Evolutionary conservation across 2,888 invertebrate genomes (phyloP), one percentile per base, ranked within the genome.

Genomic region (Megastigmus dorsalis): DNA sequence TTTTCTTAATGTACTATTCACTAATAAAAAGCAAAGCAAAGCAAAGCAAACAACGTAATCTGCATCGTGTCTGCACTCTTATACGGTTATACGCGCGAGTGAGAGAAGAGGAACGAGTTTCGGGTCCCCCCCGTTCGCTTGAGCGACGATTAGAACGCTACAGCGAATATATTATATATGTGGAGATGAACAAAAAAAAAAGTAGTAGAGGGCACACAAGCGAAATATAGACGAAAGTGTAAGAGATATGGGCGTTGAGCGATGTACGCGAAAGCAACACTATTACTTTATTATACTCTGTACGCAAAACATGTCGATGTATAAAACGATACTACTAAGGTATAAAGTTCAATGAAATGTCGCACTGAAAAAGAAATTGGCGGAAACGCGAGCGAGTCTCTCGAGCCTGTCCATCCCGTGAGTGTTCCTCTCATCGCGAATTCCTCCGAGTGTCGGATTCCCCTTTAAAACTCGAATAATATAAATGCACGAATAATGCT

Each of bases 231-330:
- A 7, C 15, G 15, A 38, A 18, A 38, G 41, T 36, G 43, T 23
- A 28, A 30, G 41, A 38, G 10, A 26, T 15, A 33, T n/a, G 60
- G 15, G 63, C 55, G 36, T 41, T 30, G 55, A 28, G 48, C 23
- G 36, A 45, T n/a, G 2, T n/a, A 9, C 72, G 43, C 59, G 38
- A 62, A n/a, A 36, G 50, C 57, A 67, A 76, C n/a, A 71, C 77
- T 75, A 67, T 74, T 68, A 74, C 70, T 76, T 76, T 75, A 74
- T 77, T 80, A 77, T 81, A 80, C 79, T 80, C 79, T 80, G 78
- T 80, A 79, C 78, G 81, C 80, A 68, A 79, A 78, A 81, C 78
- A 81, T 79, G 80, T 80, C 78, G 79, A 81, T 82, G 80, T 81
- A 81, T 81, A 80, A 82, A 80, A 79, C 80, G 79, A 81, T 80